These are phyloP conservation scores for Caenorhabditis sp. DNA, from an alignment of 2,888 invertebrate species.

Conservation along the genomic window DNA sequence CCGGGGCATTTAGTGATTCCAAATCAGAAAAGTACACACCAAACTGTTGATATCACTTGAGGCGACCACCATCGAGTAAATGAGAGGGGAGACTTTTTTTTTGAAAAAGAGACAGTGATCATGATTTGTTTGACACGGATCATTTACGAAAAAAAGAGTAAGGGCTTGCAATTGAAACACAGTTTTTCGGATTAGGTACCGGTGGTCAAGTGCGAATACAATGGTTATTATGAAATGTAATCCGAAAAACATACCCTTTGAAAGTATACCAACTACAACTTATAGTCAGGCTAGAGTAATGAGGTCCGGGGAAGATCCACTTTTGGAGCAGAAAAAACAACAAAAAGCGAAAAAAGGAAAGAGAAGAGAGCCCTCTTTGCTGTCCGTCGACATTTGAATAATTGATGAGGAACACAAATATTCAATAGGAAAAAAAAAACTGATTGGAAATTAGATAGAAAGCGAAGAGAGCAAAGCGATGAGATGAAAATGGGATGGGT, in stretches of 20 bases:
- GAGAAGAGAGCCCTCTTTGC: slow-evolving; percentile 15
- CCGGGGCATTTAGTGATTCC: slow-evolving; percentile 31
- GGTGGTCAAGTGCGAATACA: neutral
- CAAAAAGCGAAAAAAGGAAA: slow-evolving; percentile 21
- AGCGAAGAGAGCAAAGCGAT: slow-evolving; percentile 14
- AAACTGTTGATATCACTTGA: slow-evolving; percentile 35
- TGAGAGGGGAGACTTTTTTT: neutral
- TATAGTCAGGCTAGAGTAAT: neutral
- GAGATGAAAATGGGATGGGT: slow-evolving; percentile 4
- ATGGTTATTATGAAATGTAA: slow-evolving; percentile 6
- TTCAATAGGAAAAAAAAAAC: slow-evolving; percentile 27
- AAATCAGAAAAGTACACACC: slow-evolving; percentile 50
- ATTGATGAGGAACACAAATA: slow-evolving; percentile 57
- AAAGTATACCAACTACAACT: neutral
- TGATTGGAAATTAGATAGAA: slow-evolving; percentile 43
- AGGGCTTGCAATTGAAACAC: too few species aligned
- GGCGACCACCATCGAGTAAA: slow-evolving; percentile 11
- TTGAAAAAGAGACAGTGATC: neutral
- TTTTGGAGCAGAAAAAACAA: slow-evolving; percentile 7
- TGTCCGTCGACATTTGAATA: slow-evolving; percentile 48
- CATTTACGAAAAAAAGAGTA: neutral
- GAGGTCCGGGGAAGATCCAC: neutral
- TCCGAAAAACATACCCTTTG: neutral
- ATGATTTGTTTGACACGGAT: neutral
- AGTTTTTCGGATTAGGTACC: neutral